Evolutionary conservation across 1,140 invertebrate species (phyloP).

Genomic region (Periplaneta americana): DNA sequence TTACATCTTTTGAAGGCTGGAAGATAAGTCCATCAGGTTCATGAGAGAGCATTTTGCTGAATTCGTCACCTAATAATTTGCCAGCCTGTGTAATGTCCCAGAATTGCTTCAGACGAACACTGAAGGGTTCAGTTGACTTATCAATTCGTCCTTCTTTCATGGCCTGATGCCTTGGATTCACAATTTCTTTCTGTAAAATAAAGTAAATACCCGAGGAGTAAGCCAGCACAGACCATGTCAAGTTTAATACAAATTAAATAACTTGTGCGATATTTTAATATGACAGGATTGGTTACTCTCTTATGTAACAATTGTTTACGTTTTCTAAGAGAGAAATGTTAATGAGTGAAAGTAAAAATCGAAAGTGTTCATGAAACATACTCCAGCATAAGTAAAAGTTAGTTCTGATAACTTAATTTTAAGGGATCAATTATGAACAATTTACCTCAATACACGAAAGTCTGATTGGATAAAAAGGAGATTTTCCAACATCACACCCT

Average conservation of each 20-base stretch:
- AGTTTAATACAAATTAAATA: too few species aligned
- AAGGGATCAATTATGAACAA: too few species aligned
- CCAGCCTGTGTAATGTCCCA: conserved; percentile 69
- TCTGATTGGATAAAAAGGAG: conserved; percentile 69
- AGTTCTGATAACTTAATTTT: too few species aligned
- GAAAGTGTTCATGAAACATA: too few species aligned
- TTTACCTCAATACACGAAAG: conserved; percentile 63
- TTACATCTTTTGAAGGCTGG: conserved; percentile 79
- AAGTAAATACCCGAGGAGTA: too few species aligned
- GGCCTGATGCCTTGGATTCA: conserved; percentile 64
- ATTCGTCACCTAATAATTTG: conserved; percentile 78
- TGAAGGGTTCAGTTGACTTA: conserved; percentile 77
- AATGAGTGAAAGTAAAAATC: background rate
- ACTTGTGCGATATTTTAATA: too few species aligned
- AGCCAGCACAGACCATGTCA: too few species aligned
- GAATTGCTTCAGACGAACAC: conserved; percentile 83
- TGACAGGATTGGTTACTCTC: too few species aligned
- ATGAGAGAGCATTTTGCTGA: conserved; percentile 77
- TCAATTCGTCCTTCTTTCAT: conserved; percentile 69
- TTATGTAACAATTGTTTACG: too few species aligned
- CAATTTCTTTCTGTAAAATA: conserved; percentile 49
- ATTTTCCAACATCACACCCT: conserved; percentile 69
- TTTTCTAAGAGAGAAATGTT: background rate
- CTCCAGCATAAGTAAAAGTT: too few species aligned
- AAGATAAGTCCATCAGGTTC: conserved; percentile 98